These are phyloP conservation scores for Amblyjoppa fuscipennis DNA, from an alignment of 2,888 invertebrate species.

Conservation along the genomic window DNA sequence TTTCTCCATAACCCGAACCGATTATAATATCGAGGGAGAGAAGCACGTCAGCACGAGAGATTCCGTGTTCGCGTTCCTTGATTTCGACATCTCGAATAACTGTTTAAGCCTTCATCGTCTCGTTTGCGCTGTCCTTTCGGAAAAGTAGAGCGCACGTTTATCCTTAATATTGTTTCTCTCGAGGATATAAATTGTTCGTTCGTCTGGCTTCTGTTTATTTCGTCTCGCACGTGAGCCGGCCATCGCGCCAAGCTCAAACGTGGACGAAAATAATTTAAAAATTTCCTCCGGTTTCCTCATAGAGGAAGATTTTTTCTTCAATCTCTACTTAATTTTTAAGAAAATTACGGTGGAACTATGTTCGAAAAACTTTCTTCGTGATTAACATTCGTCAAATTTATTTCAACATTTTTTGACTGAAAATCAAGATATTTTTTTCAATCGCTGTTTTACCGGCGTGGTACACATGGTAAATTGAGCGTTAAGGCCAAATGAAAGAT, in stretches of 20 bases:
- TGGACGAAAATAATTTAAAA: background rate
- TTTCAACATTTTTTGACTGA: background rate
- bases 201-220: background rate
- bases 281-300: background rate
- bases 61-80: conserved; percentile 7
- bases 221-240: background rate
- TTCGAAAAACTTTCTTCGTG: no score
- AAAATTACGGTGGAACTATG: background rate
- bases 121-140: conserved; percentile 1
- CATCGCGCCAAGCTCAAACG: background rate
- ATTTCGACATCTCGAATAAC: conserved; percentile 2
- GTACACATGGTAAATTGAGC: background rate
- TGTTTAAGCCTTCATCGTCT: conserved; percentile 10
- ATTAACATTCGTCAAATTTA: background rate
- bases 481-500: no score
- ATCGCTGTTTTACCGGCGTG: background rate
- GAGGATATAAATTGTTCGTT: background rate
- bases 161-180: conserved; percentile 1
- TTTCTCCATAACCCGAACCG: conserved; percentile 5
- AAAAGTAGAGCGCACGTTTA: conserved; percentile 1
- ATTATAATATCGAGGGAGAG: background rate
- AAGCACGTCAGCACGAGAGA: conserved; percentile 14
- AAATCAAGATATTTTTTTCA: background rate
- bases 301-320: background rate
- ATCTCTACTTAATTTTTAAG: background rate